phyloP scores from a whole-genome alignment of 2,888 invertebrate species.

The Alviniconcha strummeri region DNA sequence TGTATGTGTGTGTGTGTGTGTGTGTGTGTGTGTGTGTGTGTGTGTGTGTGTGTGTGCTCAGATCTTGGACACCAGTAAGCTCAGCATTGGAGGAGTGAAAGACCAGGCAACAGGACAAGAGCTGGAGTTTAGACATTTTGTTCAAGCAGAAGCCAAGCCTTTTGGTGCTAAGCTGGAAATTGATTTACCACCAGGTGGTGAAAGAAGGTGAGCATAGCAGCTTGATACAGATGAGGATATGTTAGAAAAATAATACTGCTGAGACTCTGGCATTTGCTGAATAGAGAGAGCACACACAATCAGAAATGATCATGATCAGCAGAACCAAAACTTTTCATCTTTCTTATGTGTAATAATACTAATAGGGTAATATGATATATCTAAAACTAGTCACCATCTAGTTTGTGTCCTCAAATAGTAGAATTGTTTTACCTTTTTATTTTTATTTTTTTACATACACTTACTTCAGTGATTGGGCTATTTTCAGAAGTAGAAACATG shows the following conservation, averaged over 20 bases:
- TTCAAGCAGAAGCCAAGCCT: constrained; percentile 80
- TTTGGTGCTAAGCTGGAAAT: constrained; percentile 88
- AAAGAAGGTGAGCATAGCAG: constrained; percentile 29
- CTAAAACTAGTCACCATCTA: too few species aligned
- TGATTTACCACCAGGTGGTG: constrained; percentile 76
- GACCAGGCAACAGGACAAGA: constrained; percentile 76
- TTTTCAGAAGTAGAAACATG: too few species aligned
- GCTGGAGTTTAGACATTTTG: constrained; percentile 78
- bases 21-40: not conserved
- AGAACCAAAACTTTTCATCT: constrained; percentile 17
- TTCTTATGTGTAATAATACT: not conserved
- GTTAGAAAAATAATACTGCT: not conserved
- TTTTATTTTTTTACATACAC: too few species aligned
- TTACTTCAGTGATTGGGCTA: too few species aligned
- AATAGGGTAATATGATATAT: too few species aligned
- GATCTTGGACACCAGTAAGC: constrained; percentile 85
- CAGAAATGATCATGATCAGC: too few species aligned
- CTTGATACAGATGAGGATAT: too few species aligned
- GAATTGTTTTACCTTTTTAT: too few species aligned
- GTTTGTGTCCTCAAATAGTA: too few species aligned
- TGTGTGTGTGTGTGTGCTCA: constrained; percentile 65
- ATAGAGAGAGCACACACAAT: too few species aligned
- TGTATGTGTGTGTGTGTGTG: not conserved
- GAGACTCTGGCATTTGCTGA: not conserved
- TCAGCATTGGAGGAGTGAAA: constrained; percentile 80